Conservation (phyloP, 2,113 vertebrate species). For the Naja naja region DNA sequence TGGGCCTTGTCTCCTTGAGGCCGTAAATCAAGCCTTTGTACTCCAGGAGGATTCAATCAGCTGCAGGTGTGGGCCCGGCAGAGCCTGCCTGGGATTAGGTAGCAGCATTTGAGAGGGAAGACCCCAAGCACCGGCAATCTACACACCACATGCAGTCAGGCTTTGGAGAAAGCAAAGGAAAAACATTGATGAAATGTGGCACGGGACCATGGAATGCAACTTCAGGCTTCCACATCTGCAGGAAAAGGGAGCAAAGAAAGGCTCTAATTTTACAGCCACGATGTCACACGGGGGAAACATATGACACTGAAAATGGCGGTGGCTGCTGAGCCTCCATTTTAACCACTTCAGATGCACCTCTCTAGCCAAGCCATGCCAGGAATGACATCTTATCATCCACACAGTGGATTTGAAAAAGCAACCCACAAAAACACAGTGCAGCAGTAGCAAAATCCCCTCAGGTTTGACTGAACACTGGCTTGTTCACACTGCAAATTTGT, state of each 20-base stretch:
- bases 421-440: not conserved
- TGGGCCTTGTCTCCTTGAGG: constrained; percentile 79
- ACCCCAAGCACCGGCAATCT: constrained; percentile 78
- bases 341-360: constrained; percentile 57
- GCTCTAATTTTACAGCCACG: constrained; percentile 91
- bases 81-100: constrained; percentile 85
- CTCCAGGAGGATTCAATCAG: constrained; percentile 94
- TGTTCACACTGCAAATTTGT: not conserved
- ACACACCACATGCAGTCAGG: constrained; percentile 78
- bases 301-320: constrained; percentile 79
- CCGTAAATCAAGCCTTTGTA: constrained; percentile 95
- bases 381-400: not conserved
- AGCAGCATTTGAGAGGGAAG: constrained; percentile 85
- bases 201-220: constrained; percentile 88
- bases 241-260: constrained; percentile 81
- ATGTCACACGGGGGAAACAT: constrained; percentile 89
- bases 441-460: not conserved
- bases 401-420: not conserved
- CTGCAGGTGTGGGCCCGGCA: constrained; percentile 89
- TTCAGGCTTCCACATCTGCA: constrained; percentile 94
- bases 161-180: constrained; percentile 84
- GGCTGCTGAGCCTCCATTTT: constrained; percentile 49
- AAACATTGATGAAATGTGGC: constrained; percentile 93
- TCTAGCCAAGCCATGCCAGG: not conserved
- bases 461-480: not conserved